Evolutionary conservation across 2,888 invertebrate species (phyloP), one percentile per base, ranked within the genome.

Genomic region (Catocala sponsa): DNA sequence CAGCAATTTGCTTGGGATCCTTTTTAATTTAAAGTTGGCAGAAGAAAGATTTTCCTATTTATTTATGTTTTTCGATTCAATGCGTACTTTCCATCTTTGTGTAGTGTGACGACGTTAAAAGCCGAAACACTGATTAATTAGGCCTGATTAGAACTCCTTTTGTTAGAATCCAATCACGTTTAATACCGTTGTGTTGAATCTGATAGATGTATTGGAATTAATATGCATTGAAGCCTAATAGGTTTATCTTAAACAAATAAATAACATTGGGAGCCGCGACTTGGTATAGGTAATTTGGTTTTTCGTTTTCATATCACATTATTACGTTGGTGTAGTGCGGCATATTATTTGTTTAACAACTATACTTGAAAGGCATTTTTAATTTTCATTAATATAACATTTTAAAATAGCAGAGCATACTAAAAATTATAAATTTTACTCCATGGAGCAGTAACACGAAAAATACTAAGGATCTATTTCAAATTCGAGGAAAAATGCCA

Each of bases 101-200:
- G 56, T 63, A 68, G 54, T 65, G 58, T 51, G 47, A 57, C 57
- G 49, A 55, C 58, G 43, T 76, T 68, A 75, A 76, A 67, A 57
- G 55, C 58, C 55, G 59, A 68, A 70, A 57, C 53, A 63, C 61
- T 74, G 69, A 76, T 78, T 70, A 76, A 63, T 51, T 60, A 59
- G 63, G 67, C 54, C 59, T 68, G 72, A 76, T 74, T 77, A 70
- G 55, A 13, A 48, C 61, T 53, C 57, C 63, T 68, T 77, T 72
- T 67, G 68, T 68, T 44, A 43, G 59, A 67, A 77, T 72, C 64
- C 63, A 77, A 76, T 76, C 77, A 67, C 60, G 67, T 54, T 60
- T 47, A 63, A 53, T 55, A 55, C 53, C 49, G 44, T 25, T 51
- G 59, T 64, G 59, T 70, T 70, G 62, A 73, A 35, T 48, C 38